Conservation (phyloP, 2,888 invertebrate genomes). For the Colostygia pectinataria region DNA sequence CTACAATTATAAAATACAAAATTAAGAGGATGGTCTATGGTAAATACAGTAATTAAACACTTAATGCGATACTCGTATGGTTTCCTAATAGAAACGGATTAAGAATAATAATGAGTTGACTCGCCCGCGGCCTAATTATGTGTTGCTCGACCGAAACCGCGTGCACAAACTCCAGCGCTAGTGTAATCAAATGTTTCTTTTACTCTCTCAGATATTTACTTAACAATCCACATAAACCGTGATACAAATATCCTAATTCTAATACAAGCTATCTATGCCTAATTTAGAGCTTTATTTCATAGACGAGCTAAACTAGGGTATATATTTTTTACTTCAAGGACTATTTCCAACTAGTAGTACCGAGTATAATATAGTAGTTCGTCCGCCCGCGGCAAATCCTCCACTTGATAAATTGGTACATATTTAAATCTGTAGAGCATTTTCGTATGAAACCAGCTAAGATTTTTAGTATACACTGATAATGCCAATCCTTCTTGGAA, state of each 20-base stretch:
- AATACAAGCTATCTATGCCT: too few relatives aligned
- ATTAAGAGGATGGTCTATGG: too few relatives aligned
- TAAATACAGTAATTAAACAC: constrained; percentile 42
- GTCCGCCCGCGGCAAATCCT: not conserved
- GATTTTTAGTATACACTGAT: not conserved
- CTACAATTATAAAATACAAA: too few relatives aligned
- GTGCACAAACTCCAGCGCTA: constrained; percentile 4
- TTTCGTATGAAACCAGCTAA: constrained; percentile 9
- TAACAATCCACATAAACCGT: too few relatives aligned
- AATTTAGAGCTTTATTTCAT: too few relatives aligned
- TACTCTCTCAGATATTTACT: constrained; percentile 13
- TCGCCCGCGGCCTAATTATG: constrained; percentile 25
- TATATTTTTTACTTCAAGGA: too few relatives aligned
- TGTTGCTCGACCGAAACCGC: constrained; percentile 10
- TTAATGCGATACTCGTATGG: constrained; percentile 42
- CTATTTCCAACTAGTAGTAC: too few relatives aligned
- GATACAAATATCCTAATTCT: too few relatives aligned
- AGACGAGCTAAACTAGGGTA: too few relatives aligned
- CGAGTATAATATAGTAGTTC: not conserved
- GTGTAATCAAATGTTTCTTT: constrained; percentile 17
- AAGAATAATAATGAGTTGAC: constrained; percentile 42
- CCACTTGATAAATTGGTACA: constrained; percentile 14
- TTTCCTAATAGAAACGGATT: constrained; percentile 47
- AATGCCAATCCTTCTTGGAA: not conserved
- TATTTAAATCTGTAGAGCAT: constrained; percentile 15